These are phyloP conservation scores for Yponomeuta cagnagella DNA, from an alignment of 2,888 invertebrate genomes.

Conservation along the genomic window DNA sequence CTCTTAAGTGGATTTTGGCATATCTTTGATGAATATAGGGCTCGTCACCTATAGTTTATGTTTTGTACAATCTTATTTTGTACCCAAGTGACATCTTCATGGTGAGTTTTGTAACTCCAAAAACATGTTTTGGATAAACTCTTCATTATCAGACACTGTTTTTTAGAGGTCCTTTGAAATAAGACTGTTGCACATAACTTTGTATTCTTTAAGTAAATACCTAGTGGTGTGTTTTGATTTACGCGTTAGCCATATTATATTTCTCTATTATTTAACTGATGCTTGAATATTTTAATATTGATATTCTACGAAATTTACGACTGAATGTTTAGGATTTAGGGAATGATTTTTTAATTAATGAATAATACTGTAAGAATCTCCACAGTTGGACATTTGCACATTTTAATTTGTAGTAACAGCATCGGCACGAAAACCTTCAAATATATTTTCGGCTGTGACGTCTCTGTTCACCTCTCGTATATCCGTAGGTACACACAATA, in stretches of 20 bases:
- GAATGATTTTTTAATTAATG: background rate
- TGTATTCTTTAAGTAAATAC: background rate
- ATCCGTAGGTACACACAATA: background rate
- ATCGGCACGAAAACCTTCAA: background rate
- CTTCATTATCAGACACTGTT: background rate
- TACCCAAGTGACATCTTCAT: too few species aligned
- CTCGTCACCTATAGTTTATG: background rate
- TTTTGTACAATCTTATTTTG: background rate
- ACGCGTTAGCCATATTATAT: background rate
- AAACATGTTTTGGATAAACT: too few species aligned
- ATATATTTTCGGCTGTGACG: background rate
- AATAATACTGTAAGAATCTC: background rate
- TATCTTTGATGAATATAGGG: background rate
- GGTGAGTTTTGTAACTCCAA: too few species aligned
- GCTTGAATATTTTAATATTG: background rate
- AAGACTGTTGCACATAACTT: constrained; percentile 10
- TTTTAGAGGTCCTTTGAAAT: constrained; percentile 1
- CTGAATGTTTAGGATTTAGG: constrained; percentile 7
- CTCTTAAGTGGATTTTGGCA: background rate
- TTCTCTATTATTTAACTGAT: background rate
- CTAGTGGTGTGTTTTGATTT: background rate
- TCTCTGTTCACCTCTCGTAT: background rate
- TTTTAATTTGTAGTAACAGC: background rate
- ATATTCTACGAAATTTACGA: constrained; percentile 4
- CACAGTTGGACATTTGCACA: constrained; percentile 1